These are phyloP conservation scores for Tenebrio molitor DNA, from an alignment of 1,140 invertebrate genomes.

Conservation along the genomic window DNA sequence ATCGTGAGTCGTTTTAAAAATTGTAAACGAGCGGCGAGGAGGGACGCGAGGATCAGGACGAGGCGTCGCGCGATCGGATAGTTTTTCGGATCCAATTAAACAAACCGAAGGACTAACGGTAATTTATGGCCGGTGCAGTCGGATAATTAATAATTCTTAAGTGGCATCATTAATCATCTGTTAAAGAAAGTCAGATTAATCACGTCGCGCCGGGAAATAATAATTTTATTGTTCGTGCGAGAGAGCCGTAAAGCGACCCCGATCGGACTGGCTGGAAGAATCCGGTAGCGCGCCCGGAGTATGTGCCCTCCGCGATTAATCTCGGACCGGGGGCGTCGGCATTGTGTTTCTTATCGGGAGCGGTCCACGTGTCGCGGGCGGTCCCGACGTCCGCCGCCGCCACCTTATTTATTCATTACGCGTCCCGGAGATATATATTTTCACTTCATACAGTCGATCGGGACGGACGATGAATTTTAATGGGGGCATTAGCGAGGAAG, in stretches of 20 bases:
- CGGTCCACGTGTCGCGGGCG: constrained; percentile 2
- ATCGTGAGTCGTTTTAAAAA: constrained; percentile 40
- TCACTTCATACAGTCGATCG: constrained; percentile 63
- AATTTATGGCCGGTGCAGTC: constrained; percentile 39
- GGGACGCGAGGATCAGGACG: no score
- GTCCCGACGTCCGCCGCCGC: constrained; percentile 7
- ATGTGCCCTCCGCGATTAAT: no score
- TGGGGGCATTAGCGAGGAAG: constrained; percentile 56
- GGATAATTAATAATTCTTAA: constrained; percentile 47
- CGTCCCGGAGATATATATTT: constrained; percentile 62
- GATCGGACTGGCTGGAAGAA: no score
- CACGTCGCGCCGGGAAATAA: constrained; percentile 31
- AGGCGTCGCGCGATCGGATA: not conserved
- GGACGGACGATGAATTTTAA: constrained; percentile 64
- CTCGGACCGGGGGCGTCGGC: no score
- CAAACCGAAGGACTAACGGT: constrained; percentile 39
- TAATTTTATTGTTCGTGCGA: constrained; percentile 44
- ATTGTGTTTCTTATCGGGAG: constrained; percentile 42
- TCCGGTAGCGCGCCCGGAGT: no score
- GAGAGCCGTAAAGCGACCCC: constrained; percentile 27
- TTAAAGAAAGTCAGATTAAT: constrained; percentile 43
- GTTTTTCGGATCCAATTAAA: constrained; percentile 17
- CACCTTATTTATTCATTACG: constrained; percentile 58
- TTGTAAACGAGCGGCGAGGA: constrained; percentile 15
- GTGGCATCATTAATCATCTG: constrained; percentile 46